Base-by-base conservation (phyloP, 2,113 vertebrate genomes). In the Raja brachyura region DNA sequence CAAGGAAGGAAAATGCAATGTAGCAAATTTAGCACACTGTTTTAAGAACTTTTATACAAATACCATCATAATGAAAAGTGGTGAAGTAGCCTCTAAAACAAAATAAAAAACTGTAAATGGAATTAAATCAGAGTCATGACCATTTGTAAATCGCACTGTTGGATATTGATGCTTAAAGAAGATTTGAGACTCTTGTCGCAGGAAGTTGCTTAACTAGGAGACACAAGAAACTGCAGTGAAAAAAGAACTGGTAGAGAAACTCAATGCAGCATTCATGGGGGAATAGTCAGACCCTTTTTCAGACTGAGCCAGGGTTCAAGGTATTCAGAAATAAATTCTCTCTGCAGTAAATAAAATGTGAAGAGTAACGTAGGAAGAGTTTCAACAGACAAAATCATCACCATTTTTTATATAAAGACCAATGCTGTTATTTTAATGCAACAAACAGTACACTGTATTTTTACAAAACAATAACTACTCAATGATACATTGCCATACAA, bases 391-490 rank as follows among this genome's bases (percentile, higher is more conserved):
- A 28, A 74, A 68, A 73, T 73, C 66, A 54, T 54, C 20, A 68
- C 68, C 20, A 18, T 73, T 90, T 90, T 90, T 39, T 11, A 90
- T 68, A 39, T 90, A 90, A 54, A 48, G 90, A 88, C 39, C 48
- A 33, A 92, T 73, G 22, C 68, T 39, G 68, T 92, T 74, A 48
- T 92, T 92, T 88, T 88, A 31, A 88, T 88, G 83, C 28, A 88
- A 88, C 14, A 66, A 66, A 63, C 63, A 88, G n/a, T 31, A 0
- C 83, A 13, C 59, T n/a, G 13, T n/a, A 66, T 63, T 31, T 88
- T 59, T 88, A 1, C 61, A 88, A 48, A 33, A 88, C 59, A 86
- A 31, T 86, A 31, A 25, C 66, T 92, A 92, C 70, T 92, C 68
- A 92, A 48, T 63, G 25, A 20, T 92, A 22, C 16, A 54, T 73